Conservation (phyloP, 2,113 vertebrate genomes). For the Azemiops feae region DNA sequence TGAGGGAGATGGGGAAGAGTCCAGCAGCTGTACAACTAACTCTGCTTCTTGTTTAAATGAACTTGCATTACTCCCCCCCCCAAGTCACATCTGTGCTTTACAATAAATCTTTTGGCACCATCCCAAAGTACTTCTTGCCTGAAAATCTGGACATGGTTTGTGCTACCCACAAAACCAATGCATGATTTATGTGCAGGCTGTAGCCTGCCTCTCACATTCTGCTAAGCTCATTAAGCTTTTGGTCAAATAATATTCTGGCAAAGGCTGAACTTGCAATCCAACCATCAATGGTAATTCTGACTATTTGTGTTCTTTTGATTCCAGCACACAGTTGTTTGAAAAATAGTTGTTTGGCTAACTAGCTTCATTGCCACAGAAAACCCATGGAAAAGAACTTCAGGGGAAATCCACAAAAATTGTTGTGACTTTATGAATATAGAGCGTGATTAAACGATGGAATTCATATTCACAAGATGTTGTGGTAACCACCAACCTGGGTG, state of each 20-base stretch:
- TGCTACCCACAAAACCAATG: not conserved
- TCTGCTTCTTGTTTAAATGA: constrained; percentile 31
- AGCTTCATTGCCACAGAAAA: constrained; percentile 25
- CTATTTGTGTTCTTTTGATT: not conserved
- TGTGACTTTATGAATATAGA: not conserved
- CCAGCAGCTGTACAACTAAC: not conserved
- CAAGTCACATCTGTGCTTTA: not conserved
- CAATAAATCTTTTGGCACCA: constrained; percentile 13
- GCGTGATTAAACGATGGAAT: not conserved
- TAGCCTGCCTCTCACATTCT: constrained; percentile 28
- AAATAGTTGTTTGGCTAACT: not conserved
- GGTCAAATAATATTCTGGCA: constrained; percentile 27
- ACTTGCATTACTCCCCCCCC: not conserved
- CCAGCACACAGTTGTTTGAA: not conserved
- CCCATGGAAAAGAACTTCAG: constrained; percentile 5
- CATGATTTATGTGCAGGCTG: constrained; percentile 26
- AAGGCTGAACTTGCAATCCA: not conserved
- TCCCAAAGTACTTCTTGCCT: constrained; percentile 15
- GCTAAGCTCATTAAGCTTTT: constrained; percentile 1
- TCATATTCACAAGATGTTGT: not conserved
- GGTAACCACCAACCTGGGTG: not conserved
- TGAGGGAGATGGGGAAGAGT: not conserved
- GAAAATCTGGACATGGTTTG: constrained; percentile 19
- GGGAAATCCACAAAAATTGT: not conserved
- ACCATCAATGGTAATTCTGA: not conserved